Evolutionary conservation across 2,888 invertebrate genomes (phyloP).

Genomic region (Drosophila lacicola): DNA sequence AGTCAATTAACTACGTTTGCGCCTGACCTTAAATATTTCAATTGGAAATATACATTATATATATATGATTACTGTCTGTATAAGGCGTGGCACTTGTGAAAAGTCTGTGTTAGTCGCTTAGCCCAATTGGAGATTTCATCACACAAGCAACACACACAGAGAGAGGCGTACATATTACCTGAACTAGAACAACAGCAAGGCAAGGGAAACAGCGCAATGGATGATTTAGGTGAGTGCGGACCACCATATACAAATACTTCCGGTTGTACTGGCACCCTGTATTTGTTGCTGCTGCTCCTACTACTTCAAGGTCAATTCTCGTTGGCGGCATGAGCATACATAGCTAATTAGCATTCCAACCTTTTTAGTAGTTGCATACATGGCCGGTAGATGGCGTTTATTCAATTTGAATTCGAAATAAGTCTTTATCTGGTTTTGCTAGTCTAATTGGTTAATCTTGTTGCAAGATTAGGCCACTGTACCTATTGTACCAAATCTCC

Average conservation of each 20-base stretch:
- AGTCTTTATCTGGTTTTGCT: neutral
- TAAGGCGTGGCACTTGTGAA: slow-evolving; percentile 45
- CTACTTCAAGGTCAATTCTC: slow-evolving; percentile 64
- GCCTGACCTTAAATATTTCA: slow-evolving; percentile 30
- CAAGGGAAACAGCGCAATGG: slow-evolving; percentile 51
- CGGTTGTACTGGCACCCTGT: slow-evolving; percentile 31
- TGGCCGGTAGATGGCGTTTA: slow-evolving; percentile 41
- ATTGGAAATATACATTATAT: slow-evolving; percentile 20
- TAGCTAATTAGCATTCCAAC: slow-evolving; percentile 55
- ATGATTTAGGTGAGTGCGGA: slow-evolving; percentile 69
- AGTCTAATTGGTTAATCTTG: neutral
- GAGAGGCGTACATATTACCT: slow-evolving; percentile 12
- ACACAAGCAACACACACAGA: slow-evolving; percentile 22
- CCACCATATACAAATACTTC: slow-evolving; percentile 17
- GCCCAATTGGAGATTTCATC: slow-evolving; percentile 43
- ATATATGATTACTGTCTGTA: slow-evolving; percentile 11
- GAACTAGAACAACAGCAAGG: slow-evolving; percentile 28
- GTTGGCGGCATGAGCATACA: slow-evolving; percentile 35
- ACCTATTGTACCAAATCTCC: neutral
- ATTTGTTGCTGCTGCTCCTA: slow-evolving; percentile 23
- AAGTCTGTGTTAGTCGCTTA: slow-evolving; percentile 11
- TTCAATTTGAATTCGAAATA: slow-evolving; percentile 12
- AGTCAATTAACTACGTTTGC: slow-evolving; percentile 60
- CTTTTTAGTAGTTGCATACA: neutral
- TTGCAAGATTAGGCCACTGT: slow-evolving; percentile 23